These are phyloP conservation scores for Tringa solitaria DNA, from an alignment of 2,113 vertebrate species.

Conservation along the genomic window DNA sequence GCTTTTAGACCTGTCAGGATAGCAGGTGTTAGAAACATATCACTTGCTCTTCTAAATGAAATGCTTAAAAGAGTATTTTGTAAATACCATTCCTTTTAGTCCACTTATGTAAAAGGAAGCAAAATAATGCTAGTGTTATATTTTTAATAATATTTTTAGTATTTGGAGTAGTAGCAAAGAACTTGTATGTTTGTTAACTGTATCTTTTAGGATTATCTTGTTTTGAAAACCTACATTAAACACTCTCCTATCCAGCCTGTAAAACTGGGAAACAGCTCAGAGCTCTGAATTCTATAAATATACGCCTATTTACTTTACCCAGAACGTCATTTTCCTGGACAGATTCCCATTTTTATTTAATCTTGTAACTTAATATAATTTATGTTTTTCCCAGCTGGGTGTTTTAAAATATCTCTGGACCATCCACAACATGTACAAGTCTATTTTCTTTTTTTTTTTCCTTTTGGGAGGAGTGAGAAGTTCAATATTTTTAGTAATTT, in stretches of 20 bases:
- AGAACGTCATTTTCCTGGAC: constrained; percentile 63
- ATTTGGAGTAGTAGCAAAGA: constrained; percentile 21
- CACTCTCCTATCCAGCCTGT: constrained; percentile 36
- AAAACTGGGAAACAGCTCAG: constrained; percentile 44
- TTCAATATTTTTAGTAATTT: not conserved
- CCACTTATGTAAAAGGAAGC: constrained; percentile 28
- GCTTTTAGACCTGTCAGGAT: not conserved
- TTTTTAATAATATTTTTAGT: constrained; percentile 20
- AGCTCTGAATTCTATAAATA: constrained; percentile 64
- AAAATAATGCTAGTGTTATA: not conserved
- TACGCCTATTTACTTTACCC: constrained; percentile 60
- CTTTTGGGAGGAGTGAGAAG: not conserved
- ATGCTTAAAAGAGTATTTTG: not conserved
- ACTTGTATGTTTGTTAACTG: constrained; percentile 2
- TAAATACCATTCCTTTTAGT: constrained; percentile 6
- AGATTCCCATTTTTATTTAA: constrained; percentile 57
- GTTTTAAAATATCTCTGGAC: constrained; percentile 47
- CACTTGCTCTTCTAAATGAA: not conserved
- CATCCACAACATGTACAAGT: not conserved
- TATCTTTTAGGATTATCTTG: constrained; percentile 38
- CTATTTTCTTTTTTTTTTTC: not conserved
- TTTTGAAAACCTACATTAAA: constrained; percentile 64
- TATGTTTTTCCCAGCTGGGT: constrained; percentile 45
- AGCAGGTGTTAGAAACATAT: not conserved
- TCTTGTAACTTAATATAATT: constrained; percentile 63